Evolutionary conservation across 2,888 invertebrate genomes (phyloP).

Genomic region (Tridacna gigas): DNA sequence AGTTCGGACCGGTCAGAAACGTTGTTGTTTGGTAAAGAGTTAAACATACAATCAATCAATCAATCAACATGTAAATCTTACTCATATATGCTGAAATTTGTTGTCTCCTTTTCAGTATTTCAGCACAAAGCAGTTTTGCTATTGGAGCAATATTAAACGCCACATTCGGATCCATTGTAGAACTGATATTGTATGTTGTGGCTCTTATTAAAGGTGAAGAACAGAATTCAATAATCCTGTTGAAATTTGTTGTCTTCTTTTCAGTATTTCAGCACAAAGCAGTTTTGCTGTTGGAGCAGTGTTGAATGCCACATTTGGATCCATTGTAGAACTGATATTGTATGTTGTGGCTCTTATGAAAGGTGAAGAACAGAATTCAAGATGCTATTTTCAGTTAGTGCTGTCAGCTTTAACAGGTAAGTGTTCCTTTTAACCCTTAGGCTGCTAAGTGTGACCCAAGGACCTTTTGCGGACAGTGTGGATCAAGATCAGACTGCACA

Average conservation of each 20-base stretch:
- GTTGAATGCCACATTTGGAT: constrained; percentile 83
- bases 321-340: constrained; percentile 81
- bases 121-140: constrained; percentile 82
- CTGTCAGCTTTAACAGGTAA: constrained; percentile 80
- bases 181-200: constrained; percentile 80
- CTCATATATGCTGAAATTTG: too few relatives aligned
- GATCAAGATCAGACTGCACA: too few relatives aligned
- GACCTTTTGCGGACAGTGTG: too few relatives aligned
- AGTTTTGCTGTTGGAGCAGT: constrained; percentile 83
- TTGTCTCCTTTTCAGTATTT: constrained; percentile 73
- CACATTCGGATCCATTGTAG: constrained; percentile 82
- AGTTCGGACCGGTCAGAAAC: too few relatives aligned
- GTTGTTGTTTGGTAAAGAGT: too few relatives aligned
- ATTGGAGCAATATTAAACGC: constrained; percentile 83
- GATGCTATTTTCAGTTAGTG: constrained; percentile 80
- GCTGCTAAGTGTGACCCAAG: too few relatives aligned
- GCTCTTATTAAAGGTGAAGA: constrained; percentile 76
- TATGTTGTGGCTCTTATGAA: constrained; percentile 79
- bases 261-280: constrained; percentile 82
- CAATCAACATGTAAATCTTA: too few relatives aligned
- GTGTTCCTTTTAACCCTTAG: background rate
- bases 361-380: constrained; percentile 64
- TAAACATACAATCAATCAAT: background rate
- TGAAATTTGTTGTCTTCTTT: constrained; percentile 26
- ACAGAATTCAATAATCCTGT: constrained; percentile 52